Conservation (phyloP, 2,888 invertebrate genomes). For the Rambutsinella grinnellia region DNA sequence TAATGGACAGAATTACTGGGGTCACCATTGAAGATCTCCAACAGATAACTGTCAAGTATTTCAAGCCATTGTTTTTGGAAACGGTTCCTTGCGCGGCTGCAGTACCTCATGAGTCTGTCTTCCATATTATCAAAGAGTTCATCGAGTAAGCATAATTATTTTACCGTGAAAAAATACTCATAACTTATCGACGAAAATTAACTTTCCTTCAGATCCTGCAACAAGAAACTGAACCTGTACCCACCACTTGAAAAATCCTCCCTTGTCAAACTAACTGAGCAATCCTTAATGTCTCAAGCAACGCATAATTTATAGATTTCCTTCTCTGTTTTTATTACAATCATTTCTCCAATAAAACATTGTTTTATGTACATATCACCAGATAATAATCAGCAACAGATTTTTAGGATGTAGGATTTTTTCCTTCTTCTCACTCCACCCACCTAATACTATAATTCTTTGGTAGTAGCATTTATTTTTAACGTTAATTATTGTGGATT, state of each 20-base stretch:
- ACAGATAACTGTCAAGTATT: conserved; percentile 26
- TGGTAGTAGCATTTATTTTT: neutral
- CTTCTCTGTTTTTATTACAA: no score
- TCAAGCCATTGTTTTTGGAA: conserved; percentile 30
- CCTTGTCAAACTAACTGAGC: no score
- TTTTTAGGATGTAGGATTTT: neutral
- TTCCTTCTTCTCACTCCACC: neutral
- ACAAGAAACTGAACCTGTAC: no score
- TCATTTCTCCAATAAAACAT: conserved; percentile 41
- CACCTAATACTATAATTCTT: neutral
- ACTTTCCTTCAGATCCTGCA: conserved; percentile 23
- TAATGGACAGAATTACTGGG: conserved; percentile 23
- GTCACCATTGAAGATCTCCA: conserved; percentile 28
- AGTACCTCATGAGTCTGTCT: conserved; percentile 29
- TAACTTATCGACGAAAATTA: neutral
- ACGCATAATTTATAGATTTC: no score
- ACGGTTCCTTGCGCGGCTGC: conserved; percentile 25
- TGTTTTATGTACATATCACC: conserved; percentile 37
- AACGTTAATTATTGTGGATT: neutral
- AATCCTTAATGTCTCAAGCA: no score
- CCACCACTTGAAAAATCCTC: no score
- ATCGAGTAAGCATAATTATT: conserved; percentile 34
- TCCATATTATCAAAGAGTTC: conserved; percentile 30
- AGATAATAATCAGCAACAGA: neutral
- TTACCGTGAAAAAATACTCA: neutral